phyloP scores from a whole-genome alignment of 2,797 vertebrate genomes.

The Channallabes apus region DNA sequence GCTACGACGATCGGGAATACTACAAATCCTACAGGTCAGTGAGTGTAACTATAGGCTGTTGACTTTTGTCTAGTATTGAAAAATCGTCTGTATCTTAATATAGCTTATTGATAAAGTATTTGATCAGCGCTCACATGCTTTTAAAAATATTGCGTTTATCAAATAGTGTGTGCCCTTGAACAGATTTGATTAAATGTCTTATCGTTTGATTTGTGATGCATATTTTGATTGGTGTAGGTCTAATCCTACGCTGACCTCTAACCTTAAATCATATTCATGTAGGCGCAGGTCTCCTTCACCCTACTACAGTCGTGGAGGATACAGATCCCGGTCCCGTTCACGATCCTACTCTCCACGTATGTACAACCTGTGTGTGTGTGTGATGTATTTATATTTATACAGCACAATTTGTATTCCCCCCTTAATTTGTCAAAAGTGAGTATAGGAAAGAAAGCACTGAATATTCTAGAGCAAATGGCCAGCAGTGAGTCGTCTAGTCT shows the following conservation, averaged over 20 bases:
- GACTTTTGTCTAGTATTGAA: not conserved
- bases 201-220: not conserved
- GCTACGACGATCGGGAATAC: slow-evolving; percentile 91
- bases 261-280: slow-evolving; percentile 1
- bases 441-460: not conserved
- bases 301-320: slow-evolving; percentile 86
- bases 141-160: too few species aligned
- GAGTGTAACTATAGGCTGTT: not conserved
- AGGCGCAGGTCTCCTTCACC: slow-evolving; percentile 94
- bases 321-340: slow-evolving; percentile 91
- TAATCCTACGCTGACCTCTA: not conserved
- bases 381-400: not conserved
- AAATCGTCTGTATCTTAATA: not conserved
- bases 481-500: not conserved
- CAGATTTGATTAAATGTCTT: not conserved
- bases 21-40: slow-evolving; percentile 87
- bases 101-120: too few species aligned
- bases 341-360: slow-evolving; percentile 95
- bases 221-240: not conserved
- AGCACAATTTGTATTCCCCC: too few species aligned
- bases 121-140: not conserved
- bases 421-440: not conserved
- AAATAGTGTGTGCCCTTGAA: not conserved
- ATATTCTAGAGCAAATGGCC: not conserved
- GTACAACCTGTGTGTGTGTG: slow-evolving; percentile 55